phyloP scores from a whole-genome alignment of 2,113 vertebrate species.

The Peromyscus polionotus region DNA sequence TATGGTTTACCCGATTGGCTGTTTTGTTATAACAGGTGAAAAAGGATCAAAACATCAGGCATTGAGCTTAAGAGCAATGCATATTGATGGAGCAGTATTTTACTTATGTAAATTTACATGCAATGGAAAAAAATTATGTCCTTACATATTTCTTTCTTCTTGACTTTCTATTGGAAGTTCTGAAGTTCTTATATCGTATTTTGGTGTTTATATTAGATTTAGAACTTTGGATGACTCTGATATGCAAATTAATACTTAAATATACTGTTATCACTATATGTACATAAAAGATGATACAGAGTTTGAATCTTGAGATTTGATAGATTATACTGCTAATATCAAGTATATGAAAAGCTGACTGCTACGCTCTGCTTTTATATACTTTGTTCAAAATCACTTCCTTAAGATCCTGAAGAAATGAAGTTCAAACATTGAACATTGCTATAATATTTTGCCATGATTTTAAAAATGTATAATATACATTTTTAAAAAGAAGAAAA shows the following conservation, averaged over 20 bases:
- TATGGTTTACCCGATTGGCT: background rate
- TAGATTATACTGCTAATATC: conserved; percentile 51
- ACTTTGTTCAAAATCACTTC: background rate
- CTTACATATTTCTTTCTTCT: background rate
- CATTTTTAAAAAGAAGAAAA: background rate
- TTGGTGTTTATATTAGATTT: conserved; percentile 50
- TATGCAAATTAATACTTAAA: conserved; percentile 1
- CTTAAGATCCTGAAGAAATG: background rate
- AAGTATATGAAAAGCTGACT: conserved; percentile 8
- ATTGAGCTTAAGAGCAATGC: background rate
- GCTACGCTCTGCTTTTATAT: background rate
- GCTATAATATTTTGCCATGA: conserved; percentile 21
- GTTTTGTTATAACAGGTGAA: background rate
- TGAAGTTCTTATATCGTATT: background rate
- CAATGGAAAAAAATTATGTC: background rate
- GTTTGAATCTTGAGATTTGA: conserved; percentile 37
- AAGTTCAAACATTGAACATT: background rate
- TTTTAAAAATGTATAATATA: conserved; percentile 6
- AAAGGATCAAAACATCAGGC: background rate
- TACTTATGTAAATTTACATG: background rate
- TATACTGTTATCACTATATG: background rate
- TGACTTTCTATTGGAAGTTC: conserved; percentile 12
- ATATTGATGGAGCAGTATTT: background rate
- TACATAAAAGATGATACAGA: background rate
- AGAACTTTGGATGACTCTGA: conserved; percentile 30